A percentile compares a stretch with the other conserved stretches of the same genome.
phyloP scores from a whole-genome alignment of 2,113 vertebrate genomes.

The Bagarius yarrelli region DNA sequence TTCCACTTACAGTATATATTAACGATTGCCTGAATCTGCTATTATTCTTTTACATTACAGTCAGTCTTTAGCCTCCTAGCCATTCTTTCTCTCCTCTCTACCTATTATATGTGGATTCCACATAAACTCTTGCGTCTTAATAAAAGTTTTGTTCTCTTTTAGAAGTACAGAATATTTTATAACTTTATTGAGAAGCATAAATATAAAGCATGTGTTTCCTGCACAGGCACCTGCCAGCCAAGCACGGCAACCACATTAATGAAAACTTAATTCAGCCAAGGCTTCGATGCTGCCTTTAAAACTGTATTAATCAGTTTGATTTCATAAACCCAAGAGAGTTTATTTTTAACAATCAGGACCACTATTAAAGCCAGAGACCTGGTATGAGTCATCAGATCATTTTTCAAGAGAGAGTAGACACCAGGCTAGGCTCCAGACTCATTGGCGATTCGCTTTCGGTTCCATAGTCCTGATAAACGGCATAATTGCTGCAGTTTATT shows the following conservation, averaged over 20 bases:
- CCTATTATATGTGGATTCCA: constrained; percentile 26
- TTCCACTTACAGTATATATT: too few species aligned
- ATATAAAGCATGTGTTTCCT: constrained; percentile 48
- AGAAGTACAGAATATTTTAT: constrained; percentile 44
- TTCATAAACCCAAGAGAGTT: constrained; percentile 35
- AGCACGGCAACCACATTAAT: constrained; percentile 39
- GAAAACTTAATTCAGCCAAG: constrained; percentile 33
- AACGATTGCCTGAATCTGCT: constrained; percentile 5
- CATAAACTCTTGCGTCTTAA: constrained; percentile 7
- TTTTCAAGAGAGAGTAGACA: constrained; percentile 20
- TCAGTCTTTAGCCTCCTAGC: not conserved
- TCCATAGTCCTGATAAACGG: constrained; percentile 27
- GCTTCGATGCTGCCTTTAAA: constrained; percentile 19
- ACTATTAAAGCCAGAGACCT: constrained; percentile 26
- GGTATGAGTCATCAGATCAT: constrained; percentile 20
- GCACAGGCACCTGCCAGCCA: constrained; percentile 44
- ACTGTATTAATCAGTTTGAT: constrained; percentile 36
- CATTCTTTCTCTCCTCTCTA: constrained; percentile 2
- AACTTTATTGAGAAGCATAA: constrained; percentile 31
- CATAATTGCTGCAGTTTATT: constrained; percentile 25
- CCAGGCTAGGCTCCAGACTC: constrained; percentile 33
- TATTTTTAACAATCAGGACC: constrained; percentile 38
- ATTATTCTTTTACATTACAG: constrained; percentile 24
- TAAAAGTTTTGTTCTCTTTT: constrained; percentile 31
- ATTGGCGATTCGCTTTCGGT: constrained; percentile 14